phyloP scores from a whole-genome alignment of 2,888 invertebrate species.

The Argynnis bischoffii region DNA sequence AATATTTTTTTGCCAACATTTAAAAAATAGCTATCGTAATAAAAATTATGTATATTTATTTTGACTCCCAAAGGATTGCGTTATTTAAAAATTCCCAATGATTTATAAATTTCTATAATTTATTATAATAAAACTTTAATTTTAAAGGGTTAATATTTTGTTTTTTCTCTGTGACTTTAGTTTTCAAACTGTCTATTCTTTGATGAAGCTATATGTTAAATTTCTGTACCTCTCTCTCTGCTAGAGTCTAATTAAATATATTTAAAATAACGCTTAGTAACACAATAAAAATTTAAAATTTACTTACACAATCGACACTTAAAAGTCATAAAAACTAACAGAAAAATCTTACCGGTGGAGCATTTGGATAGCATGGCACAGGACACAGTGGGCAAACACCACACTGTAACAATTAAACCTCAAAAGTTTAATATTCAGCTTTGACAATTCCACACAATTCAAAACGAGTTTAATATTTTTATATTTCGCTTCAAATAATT shows the following conservation, averaged over 20 bases:
- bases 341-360: slow-evolving; percentile 56
- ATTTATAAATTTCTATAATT: no score
- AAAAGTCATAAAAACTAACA: background rate
- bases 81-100: no score
- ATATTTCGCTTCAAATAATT: slow-evolving; percentile 1
- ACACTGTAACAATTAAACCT: slow-evolving; percentile 55
- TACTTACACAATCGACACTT: background rate
- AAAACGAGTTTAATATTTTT: no score
- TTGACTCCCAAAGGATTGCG: no score
- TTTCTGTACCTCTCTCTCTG: slow-evolving; percentile 82
- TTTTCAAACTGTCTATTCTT: slow-evolving; percentile 86
- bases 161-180: slow-evolving; percentile 84
- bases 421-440: background rate
- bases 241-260: slow-evolving; percentile 65
- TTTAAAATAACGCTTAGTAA: background rate
- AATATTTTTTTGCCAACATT: no score
- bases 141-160: no score
- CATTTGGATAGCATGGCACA: slow-evolving; percentile 70
- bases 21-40: no score
- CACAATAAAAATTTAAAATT: background rate
- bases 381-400: slow-evolving; percentile 73
- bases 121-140: no score
- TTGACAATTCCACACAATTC: background rate
- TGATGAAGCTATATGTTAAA: slow-evolving; percentile 83
- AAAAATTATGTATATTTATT: no score